These are phyloP conservation scores for Eumacrocentrus americanus DNA, from an alignment of 2,888 invertebrate species.

Conservation along the genomic window DNA sequence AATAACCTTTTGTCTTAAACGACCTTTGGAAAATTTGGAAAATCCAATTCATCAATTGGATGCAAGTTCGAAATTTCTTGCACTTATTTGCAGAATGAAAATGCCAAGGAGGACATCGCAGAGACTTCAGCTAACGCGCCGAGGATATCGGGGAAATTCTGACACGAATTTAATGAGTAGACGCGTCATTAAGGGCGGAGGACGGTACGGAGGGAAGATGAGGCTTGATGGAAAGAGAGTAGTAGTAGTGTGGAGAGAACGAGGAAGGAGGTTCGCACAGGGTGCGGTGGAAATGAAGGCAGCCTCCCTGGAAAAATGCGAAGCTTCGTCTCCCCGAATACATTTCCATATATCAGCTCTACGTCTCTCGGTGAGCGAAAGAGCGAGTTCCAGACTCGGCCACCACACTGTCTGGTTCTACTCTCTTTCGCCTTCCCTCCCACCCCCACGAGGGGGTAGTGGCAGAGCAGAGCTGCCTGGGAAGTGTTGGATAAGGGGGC, in stretches of 20 bases:
- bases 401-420: conserved; percentile 3
- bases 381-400: conserved; percentile 39
- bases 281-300: conserved; percentile 49
- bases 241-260: conserved; percentile 19
- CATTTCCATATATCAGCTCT: conserved; percentile 62
- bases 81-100: conserved; percentile 27
- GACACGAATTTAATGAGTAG: conserved; percentile 56
- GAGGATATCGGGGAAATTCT: conserved; percentile 32
- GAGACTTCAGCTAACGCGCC: conserved; percentile 16
- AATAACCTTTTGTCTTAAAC: no score
- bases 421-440: conserved; percentile 21
- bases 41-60: no score
- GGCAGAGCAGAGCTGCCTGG: conserved; percentile 29
- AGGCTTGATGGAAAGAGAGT: conserved; percentile 5
- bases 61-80: no score
- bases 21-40: no score
- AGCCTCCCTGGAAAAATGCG: conserved; percentile 59
- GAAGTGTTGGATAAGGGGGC: conserved; percentile 51
- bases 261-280: conserved; percentile 42
- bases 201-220: conserved; percentile 32
- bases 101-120: conserved; percentile 13
- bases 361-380: conserved; percentile 40
- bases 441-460: conserved; percentile 31
- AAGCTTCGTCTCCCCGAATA: conserved; percentile 60
- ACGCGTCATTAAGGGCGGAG: conserved; percentile 53